These are phyloP conservation scores for Hemichromis elongatus DNA, from an alignment of 2,113 vertebrate species.

Conservation along the genomic window DNA sequence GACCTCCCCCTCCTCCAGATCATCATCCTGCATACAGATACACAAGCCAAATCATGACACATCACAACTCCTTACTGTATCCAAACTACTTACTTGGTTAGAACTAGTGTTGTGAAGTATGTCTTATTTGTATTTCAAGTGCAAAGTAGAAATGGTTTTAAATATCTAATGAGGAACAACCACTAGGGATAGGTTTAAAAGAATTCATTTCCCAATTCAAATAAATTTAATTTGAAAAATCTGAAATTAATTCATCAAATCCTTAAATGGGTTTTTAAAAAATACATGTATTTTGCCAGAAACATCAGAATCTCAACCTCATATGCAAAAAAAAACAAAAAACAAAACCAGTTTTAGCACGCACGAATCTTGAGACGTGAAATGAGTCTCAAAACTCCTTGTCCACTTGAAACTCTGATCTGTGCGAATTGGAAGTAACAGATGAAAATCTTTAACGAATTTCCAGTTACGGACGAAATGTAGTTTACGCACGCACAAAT, in stretches of 20 bases:
- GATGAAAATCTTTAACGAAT: too few species aligned
- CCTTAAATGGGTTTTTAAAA: background rate
- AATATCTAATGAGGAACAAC: background rate
- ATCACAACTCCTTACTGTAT: background rate
- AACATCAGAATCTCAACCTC: background rate
- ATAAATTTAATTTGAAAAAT: background rate
- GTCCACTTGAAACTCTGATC: too few species aligned
- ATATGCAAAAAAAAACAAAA: too few species aligned
- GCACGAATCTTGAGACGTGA: too few species aligned
- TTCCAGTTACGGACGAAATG: too few species aligned
- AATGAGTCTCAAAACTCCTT: too few species aligned
- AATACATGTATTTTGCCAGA: background rate
- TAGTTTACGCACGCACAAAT: too few species aligned
- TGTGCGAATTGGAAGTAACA: too few species aligned
- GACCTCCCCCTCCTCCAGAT: constrained; percentile 96
- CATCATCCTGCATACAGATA: constrained; percentile 82
- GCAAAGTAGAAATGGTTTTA: background rate
- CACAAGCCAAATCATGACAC: background rate
- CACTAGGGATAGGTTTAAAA: background rate
- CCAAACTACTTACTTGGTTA: background rate
- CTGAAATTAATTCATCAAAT: background rate
- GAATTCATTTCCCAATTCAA: background rate
- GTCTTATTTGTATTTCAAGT: background rate
- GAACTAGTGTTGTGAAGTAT: background rate
- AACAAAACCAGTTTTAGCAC: too few species aligned